These are phyloP conservation scores for Aspidoscelis tigris DNA, from an alignment of 2,113 vertebrate genomes.

Conservation along the genomic window DNA sequence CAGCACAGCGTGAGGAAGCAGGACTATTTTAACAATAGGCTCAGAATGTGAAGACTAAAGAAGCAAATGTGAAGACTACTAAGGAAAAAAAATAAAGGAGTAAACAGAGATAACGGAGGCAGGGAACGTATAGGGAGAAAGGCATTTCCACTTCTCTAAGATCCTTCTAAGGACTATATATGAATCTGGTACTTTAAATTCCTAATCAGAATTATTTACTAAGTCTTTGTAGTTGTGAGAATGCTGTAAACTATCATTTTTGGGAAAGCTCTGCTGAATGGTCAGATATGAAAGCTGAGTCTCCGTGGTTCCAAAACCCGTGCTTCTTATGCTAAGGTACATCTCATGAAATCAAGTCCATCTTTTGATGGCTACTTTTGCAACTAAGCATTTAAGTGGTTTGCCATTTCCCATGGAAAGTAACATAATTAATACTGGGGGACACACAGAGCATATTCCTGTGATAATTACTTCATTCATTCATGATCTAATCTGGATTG, in stretches of 20 bases:
- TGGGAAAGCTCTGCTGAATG: background rate
- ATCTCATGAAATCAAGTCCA: background rate
- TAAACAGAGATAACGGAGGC: too few species aligned
- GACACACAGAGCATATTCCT: background rate
- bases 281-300: background rate
- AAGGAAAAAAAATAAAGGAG: too few species aligned
- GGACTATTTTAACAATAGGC: background rate
- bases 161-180: background rate
- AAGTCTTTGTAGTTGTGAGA: slow-evolving; percentile 7
- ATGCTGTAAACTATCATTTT: background rate
- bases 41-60: too few species aligned
- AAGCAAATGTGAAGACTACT: too few species aligned
- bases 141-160: too few species aligned
- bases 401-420: background rate
- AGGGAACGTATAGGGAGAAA: too few species aligned
- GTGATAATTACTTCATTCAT: background rate
- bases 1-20: background rate
- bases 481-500: slow-evolving; percentile 38
- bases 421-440: too few species aligned
- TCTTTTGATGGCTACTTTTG: background rate
- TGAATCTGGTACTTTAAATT: background rate
- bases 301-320: background rate
- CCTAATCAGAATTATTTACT: slow-evolving; percentile 7
- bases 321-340: too few species aligned
- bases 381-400: background rate